These are phyloP conservation scores for Sceliomorpha sp. DNA, from an alignment of 2,888 invertebrate species.

Conservation along the genomic window DNA sequence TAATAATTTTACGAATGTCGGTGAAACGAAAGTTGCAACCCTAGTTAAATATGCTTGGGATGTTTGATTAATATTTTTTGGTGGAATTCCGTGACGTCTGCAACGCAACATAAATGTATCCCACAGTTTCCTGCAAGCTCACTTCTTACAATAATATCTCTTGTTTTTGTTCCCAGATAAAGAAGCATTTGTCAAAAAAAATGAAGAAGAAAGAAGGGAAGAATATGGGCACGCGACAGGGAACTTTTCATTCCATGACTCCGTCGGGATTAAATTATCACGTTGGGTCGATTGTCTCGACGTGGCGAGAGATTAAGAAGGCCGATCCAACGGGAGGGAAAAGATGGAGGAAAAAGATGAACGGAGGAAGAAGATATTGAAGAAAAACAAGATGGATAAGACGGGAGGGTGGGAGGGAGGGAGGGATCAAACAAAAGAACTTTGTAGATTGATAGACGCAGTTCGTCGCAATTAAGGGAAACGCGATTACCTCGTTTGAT, in stretches of 20 bases:
- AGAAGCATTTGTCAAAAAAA: constrained; percentile 6
- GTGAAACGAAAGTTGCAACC: too few species aligned
- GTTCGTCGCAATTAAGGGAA: constrained; percentile 17
- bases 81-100: too few species aligned
- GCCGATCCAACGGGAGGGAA: constrained; percentile 2
- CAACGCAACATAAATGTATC: too few species aligned
- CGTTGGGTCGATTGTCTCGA: constrained; percentile 50
- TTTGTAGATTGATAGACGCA: constrained; percentile 20
- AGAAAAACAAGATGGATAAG: constrained; percentile 21
- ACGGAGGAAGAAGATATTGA: constrained; percentile 22
- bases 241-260: constrained; percentile 47
- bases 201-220: not conserved
- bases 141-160: too few species aligned
- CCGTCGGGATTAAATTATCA: constrained; percentile 56
- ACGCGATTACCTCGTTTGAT: constrained; percentile 10
- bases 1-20: too few species aligned
- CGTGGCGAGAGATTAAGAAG: constrained; percentile 45
- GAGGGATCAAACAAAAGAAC: constrained; percentile 16
- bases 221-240: constrained; percentile 16
- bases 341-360: constrained; percentile 16
- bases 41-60: too few species aligned
- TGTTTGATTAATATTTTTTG: too few species aligned
- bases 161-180: not conserved
- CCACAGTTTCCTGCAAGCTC: too few species aligned
- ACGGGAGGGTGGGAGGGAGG: constrained; percentile 1